These are phyloP conservation scores for Galeopterus variegatus DNA, from an alignment of 2,113 vertebrate species.

Conservation along the genomic window DNA sequence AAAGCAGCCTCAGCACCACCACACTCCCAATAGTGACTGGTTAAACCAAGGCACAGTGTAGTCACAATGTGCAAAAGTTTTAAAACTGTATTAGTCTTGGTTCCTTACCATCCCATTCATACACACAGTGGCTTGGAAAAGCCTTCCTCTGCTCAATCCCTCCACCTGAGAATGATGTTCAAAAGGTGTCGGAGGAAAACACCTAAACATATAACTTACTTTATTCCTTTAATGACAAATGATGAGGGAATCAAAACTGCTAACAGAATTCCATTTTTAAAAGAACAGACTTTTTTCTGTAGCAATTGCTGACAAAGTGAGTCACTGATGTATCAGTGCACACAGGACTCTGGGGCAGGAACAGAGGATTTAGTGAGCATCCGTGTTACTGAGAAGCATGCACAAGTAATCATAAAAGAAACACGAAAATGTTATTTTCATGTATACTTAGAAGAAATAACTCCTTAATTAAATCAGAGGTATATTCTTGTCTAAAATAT, in stretches of 20 bases:
- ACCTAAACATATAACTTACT: not conserved
- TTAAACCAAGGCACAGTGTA: not conserved
- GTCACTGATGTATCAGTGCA: no score
- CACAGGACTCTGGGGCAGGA: not conserved
- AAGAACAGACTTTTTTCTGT: not conserved
- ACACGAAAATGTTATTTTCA: not conserved
- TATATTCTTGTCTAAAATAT: not conserved
- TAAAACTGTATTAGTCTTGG: not conserved
- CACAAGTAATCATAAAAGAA: not conserved
- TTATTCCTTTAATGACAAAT: not conserved
- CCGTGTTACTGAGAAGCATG: not conserved
- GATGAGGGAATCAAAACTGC: not conserved
- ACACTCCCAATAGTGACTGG: not conserved
- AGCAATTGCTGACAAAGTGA: not conserved
- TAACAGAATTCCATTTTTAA: not conserved
- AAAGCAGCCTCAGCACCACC: not conserved
- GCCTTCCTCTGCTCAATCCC: not conserved
- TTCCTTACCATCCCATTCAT: constrained; percentile 42
- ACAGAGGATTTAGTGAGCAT: not conserved
- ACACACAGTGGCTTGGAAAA: not conserved
- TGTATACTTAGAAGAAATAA: not conserved
- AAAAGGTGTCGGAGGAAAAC: not conserved
- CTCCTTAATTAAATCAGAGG: not conserved
- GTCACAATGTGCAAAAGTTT: not conserved
- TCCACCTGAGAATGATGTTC: not conserved